Evolutionary conservation across 2,113 vertebrate species (phyloP).

Genomic region (Danionella cerebrum): DNA sequence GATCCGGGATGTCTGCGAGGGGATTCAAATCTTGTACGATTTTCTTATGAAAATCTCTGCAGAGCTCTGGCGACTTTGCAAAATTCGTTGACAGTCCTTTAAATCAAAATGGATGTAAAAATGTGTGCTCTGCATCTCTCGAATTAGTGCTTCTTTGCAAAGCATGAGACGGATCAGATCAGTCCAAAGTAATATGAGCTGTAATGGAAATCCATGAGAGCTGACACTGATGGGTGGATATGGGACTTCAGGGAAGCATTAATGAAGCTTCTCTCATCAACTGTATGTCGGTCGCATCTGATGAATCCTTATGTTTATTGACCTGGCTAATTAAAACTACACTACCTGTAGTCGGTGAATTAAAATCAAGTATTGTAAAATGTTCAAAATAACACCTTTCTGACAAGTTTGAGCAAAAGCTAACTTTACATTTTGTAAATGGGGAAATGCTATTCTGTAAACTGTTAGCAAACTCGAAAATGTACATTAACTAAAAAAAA

Average conservation of each 20-base stretch:
- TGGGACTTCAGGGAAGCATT: background rate
- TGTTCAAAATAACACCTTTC: too few relatives aligned
- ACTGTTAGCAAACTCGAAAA: too few relatives aligned
- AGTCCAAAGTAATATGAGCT: conserved; percentile 3
- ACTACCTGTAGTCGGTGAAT: too few relatives aligned
- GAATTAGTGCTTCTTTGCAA: conserved; percentile 6
- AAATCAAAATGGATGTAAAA: background rate
- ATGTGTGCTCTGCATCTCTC: conserved; percentile 8
- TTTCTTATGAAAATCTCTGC: background rate
- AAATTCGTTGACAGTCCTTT: background rate
- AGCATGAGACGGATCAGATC: background rate
- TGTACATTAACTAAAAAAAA: too few relatives aligned
- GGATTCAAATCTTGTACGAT: background rate
- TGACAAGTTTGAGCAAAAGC: too few relatives aligned
- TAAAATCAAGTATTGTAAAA: too few relatives aligned
- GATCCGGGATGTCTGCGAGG: background rate
- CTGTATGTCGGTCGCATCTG: background rate
- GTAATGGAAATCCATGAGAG: conserved; percentile 16
- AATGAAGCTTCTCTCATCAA: background rate
- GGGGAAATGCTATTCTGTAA: too few relatives aligned
- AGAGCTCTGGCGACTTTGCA: background rate
- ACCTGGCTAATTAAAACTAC: background rate
- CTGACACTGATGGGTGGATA: conserved; percentile 21
- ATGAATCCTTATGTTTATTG: background rate
- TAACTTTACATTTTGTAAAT: too few relatives aligned